These are phyloP conservation scores for Dryobotodes eremita DNA, from an alignment of 2,888 invertebrate genomes.

Conservation along the genomic window DNA sequence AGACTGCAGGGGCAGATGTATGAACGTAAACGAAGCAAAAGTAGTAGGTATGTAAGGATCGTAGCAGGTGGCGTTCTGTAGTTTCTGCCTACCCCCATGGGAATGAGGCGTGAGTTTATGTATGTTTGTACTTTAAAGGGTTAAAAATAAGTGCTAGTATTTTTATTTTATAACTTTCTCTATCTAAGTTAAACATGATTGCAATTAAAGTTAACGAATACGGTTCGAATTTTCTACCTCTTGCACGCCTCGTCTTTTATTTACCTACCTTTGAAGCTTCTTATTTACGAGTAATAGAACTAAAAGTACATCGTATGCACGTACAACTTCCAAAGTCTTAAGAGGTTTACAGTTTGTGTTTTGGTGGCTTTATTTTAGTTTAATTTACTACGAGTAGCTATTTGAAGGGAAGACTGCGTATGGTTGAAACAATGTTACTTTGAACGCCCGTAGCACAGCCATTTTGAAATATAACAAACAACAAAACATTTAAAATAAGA, in stretches of 20 bases:
- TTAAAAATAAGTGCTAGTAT: not conserved
- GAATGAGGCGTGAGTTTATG: no score
- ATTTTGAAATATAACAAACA: no score
- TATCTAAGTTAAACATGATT: no score
- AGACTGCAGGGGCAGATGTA: no score
- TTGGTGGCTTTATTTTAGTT: not conserved
- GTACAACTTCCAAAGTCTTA: not conserved
- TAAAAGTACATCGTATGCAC: slow-evolving; percentile 25
- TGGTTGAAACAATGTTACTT: no score
- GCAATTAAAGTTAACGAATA: not conserved
- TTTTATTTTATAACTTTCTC: not conserved
- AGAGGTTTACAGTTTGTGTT: slow-evolving; percentile 2
- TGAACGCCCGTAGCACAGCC: no score
- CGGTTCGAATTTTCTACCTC: not conserved
- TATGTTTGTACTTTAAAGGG: not conserved
- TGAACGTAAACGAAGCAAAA: no score
- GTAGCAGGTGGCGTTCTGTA: no score
- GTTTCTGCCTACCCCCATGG: no score
- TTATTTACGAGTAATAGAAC: not conserved
- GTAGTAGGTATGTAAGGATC: no score
- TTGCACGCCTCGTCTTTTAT: not conserved
- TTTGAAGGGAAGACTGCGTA: not conserved
- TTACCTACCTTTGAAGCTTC: not conserved
- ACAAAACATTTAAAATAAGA: no score
- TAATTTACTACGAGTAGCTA: not conserved